phyloP scores from a whole-genome alignment of 2,888 invertebrate species.

The Phanerotoma sp. region DNA sequence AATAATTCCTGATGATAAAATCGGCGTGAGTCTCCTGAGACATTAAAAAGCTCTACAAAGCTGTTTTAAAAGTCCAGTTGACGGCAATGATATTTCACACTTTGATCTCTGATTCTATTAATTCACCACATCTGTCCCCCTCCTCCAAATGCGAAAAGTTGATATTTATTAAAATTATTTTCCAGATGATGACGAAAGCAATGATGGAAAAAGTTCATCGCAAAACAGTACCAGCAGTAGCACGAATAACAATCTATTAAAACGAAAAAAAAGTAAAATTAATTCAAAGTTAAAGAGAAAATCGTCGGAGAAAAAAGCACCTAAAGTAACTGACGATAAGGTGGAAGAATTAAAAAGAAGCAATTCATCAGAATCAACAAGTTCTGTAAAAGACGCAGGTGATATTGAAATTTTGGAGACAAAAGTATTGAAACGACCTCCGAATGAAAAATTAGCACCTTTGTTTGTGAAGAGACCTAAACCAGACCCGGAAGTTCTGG shows the following conservation, averaged over 20 bases:
- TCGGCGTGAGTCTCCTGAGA: conserved; percentile 35
- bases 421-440: conserved; percentile 36
- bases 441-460: conserved; percentile 62
- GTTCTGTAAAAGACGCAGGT: not conserved
- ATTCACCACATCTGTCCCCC: too few relatives aligned
- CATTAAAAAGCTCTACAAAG: not conserved
- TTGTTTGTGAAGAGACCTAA: conserved; percentile 65
- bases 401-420: conserved; percentile 24
- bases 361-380: not conserved
- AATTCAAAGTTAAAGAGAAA: conserved; percentile 19
- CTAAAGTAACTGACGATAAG: not conserved
- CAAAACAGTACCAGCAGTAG: conserved; percentile 12
- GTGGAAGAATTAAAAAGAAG: not conserved
- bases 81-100: conserved; percentile 47
- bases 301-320: conserved; percentile 3
- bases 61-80: conserved; percentile 31
- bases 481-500: conserved; percentile 62
- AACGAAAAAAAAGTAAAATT: conserved; percentile 15
- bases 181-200: conserved; percentile 27
- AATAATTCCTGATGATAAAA: conserved; percentile 31
- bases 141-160: not conserved
- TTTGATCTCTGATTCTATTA: conserved; percentile 54
- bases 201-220: not conserved
- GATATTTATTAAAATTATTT: conserved; percentile 19
- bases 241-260: too few relatives aligned